Base-by-base conservation (phyloP, 2,113 vertebrate species). In the Podilymbus podiceps region DNA sequence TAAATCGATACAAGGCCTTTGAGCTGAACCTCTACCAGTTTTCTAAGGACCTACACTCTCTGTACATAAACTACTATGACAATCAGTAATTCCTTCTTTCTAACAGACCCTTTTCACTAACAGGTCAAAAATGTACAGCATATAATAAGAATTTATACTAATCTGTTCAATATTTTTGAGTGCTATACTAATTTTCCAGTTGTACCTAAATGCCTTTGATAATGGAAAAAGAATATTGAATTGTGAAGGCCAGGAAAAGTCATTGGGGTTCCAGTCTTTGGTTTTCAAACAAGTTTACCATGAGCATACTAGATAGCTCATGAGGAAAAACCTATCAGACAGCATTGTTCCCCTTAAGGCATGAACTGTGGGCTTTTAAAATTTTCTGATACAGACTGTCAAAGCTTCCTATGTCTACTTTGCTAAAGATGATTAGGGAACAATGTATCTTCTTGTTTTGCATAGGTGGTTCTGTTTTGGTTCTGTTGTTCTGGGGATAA, bases 261-360 rank as follows among this genome's bases (percentile, higher is more conserved):
- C 31, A 5, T 5, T 1, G 4, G 24, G 10, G 4, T 75, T 63
- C 50, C 40, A n/a, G 1, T 1, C 15, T 71, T 69, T 55, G 33
- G 24, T 62, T 86, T 90, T 67, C 64, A 27, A 24, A 40, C 2
- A 28, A 21, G 22, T 44, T 91, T 81, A 27, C 33, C 62, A 33
- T 50, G 30, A 62, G 14, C 2, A 46, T 18, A 10, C 17, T 17
- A 59, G 20, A 8, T 3, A 11, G 24, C 25, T 63, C 28, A 16
- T 0, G 6, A 71, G 38, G 38, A 38, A 38, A 38, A 38, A 38
- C 38, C 50, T 46, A 22, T 23, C 47, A 40, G 42, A 5, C 13
- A 58, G 21, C 18, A 12, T 8, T 46, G 15, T 4, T 55, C 19
- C 35, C 52, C 22, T 56, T n/a, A 35, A 35, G 40, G 49, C 28